Evolutionary conservation across 2,797 vertebrate species (phyloP).

Genomic region (Phalanger gymnotis): DNA sequence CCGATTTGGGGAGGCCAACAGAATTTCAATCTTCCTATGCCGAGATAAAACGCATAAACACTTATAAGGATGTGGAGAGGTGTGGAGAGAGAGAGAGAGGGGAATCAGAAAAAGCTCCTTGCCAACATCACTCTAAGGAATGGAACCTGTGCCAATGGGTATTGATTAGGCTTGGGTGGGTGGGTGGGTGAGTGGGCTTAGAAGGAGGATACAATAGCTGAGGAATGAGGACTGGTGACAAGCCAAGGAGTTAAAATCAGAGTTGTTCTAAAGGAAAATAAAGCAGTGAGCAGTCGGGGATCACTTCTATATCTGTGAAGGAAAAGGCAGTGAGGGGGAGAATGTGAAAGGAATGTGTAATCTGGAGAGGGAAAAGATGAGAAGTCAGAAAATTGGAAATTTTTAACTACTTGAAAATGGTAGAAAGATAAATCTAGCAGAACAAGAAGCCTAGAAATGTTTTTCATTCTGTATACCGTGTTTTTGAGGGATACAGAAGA

Average conservation of each 20-base stretch:
- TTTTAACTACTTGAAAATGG: conserved; percentile 47
- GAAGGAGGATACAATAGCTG: not conserved
- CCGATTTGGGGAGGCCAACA: conserved; percentile 16
- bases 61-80: not conserved
- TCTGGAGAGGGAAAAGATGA: conserved; percentile 32
- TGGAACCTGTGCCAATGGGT: not conserved
- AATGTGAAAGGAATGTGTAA: not conserved
- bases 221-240: not conserved
- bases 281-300: conserved; percentile 34
- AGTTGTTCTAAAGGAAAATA: conserved; percentile 67
- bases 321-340: conserved; percentile 5
- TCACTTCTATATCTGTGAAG: not conserved
- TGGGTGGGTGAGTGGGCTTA: not conserved
- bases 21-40: not conserved
- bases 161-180: not conserved
- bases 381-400: not conserved
- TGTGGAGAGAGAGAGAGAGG: not conserved
- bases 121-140: conserved; percentile 52
- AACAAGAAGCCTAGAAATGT: not conserved
- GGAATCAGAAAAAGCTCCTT: conserved; percentile 6
- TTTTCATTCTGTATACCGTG: not conserved
- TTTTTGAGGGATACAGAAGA: not conserved
- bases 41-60: not conserved
- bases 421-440: not conserved
- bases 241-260: not conserved